These are phyloP conservation scores for Andrena flavipes DNA, from an alignment of 2,888 invertebrate species.

Conservation along the genomic window DNA sequence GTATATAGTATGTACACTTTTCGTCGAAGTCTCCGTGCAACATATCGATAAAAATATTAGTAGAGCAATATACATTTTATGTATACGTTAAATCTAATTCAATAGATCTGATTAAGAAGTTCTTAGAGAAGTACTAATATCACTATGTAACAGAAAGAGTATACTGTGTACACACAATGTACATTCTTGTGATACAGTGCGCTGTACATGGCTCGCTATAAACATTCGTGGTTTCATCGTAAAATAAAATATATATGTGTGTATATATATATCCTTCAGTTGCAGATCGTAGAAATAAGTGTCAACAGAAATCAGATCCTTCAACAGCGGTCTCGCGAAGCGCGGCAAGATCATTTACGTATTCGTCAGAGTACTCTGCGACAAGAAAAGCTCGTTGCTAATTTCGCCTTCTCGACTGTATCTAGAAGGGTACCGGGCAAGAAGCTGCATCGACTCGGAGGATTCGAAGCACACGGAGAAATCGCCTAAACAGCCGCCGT, in stretches of 20 bases:
- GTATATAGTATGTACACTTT: conserved; percentile 65
- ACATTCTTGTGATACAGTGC: conserved; percentile 56
- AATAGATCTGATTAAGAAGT: conserved; percentile 41
- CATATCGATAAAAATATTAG: conserved; percentile 62
- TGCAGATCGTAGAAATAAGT: conserved; percentile 32
- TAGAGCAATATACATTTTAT: conserved; percentile 60
- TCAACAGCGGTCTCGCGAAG: conserved; percentile 7
- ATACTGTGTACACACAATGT: conserved; percentile 53
- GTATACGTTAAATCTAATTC: conserved; percentile 62
- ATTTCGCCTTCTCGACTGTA: conserved; percentile 28
- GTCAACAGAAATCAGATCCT: conserved; percentile 54
- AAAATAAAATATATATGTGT: conserved; percentile 32
- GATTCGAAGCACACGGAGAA: conserved; percentile 59
- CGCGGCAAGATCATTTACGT: conserved; percentile 27
- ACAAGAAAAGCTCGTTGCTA: conserved; percentile 16
- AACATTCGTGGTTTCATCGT: conserved; percentile 40
- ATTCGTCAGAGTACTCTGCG: background rate
- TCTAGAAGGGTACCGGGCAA: conserved; percentile 24
- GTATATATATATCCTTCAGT: conserved; percentile 5
- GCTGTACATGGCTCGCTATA: conserved; percentile 55
- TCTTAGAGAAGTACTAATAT: conserved; percentile 62
- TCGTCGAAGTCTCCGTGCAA: conserved; percentile 48
- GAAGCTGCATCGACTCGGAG: conserved; percentile 30
- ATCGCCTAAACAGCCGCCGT: conserved; percentile 64
- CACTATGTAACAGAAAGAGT: conserved; percentile 61